phyloP scores from a whole-genome alignment of 2,113 vertebrate genomes.

The Pterocles burchelli region DNA sequence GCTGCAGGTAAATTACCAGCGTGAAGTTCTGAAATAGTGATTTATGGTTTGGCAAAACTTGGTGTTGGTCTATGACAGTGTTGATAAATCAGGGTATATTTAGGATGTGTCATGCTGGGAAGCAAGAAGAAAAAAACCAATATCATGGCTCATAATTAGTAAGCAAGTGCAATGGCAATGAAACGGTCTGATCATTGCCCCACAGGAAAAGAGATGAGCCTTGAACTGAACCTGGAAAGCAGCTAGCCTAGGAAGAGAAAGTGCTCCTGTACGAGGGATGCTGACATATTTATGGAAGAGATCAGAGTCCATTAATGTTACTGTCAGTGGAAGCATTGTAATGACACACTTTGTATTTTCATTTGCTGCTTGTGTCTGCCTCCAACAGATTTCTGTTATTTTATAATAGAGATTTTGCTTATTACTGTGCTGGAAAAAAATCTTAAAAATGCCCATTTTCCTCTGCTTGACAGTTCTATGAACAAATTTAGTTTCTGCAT shows the following conservation, averaged over 20 bases:
- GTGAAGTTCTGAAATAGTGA: not conserved
- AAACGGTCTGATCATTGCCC: not conserved
- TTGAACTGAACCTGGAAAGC: not conserved
- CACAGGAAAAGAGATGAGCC: not conserved
- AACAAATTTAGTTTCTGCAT: conserved; percentile 48
- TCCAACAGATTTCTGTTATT: conserved; percentile 8
- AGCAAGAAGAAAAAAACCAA: not conserved
- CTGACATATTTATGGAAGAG: not conserved
- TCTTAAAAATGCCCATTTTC: conserved; percentile 34
- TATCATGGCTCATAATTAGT: not conserved
- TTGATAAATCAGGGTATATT: not conserved
- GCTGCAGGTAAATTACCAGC: not conserved
- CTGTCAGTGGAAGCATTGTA: not conserved
- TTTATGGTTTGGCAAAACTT: not conserved
- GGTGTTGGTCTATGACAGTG: not conserved
- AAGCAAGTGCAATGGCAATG: not conserved
- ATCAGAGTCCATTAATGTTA: not conserved
- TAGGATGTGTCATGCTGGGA: not conserved
- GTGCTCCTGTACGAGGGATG: not conserved
- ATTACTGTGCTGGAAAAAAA: conserved; percentile 12
- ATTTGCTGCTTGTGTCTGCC: not conserved
- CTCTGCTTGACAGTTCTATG: conserved; percentile 11
- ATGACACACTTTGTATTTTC: not conserved
- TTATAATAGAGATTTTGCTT: conserved; percentile 25
- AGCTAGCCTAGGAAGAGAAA: not conserved